These are phyloP conservation scores for Diplosoma virens DNA, from an alignment of 23 tunicate species.

Conservation along the genomic window DNA sequence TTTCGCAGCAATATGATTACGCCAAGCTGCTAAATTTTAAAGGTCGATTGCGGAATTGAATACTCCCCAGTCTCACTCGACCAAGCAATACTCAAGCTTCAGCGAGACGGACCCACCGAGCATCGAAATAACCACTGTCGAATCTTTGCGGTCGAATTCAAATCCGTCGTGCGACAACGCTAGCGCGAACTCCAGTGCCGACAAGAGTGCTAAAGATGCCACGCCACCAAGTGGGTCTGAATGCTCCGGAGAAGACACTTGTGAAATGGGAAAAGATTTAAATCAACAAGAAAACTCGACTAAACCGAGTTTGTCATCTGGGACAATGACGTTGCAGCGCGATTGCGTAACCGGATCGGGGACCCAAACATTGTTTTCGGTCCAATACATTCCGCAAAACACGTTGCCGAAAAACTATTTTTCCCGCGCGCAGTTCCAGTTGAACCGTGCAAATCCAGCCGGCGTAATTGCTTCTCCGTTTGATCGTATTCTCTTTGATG, in stretches of 20 bases:
- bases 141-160: constrained; percentile 17
- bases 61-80: constrained; percentile 14
- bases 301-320: too few species aligned
- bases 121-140: constrained; percentile 41
- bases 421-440: background rate
- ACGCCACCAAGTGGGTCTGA: too few species aligned
- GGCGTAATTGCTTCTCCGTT: constrained; percentile 11
- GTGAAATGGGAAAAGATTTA: too few species aligned
- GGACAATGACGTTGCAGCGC: too few species aligned
- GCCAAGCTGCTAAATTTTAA: too few species aligned
- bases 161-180: background rate
- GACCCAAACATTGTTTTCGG: background rate
- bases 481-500: constrained; percentile 39
- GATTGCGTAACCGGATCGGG: too few species aligned
- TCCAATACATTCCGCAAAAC: constrained; percentile 30
- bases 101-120: constrained; percentile 45
- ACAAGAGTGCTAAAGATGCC: too few species aligned
- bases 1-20: too few species aligned
- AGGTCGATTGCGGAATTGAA: background rate
- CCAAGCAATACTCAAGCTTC: constrained; percentile 2
- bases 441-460: background rate
- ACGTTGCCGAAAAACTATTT: background rate
- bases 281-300: too few species aligned
- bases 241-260: too few species aligned
- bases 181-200: background rate